A percentile compares a stretch with the other conserved stretches of the same genome.
phyloP scores from a whole-genome alignment of 2,888 invertebrate genomes.

The Tryphoninae sp. region DNA sequence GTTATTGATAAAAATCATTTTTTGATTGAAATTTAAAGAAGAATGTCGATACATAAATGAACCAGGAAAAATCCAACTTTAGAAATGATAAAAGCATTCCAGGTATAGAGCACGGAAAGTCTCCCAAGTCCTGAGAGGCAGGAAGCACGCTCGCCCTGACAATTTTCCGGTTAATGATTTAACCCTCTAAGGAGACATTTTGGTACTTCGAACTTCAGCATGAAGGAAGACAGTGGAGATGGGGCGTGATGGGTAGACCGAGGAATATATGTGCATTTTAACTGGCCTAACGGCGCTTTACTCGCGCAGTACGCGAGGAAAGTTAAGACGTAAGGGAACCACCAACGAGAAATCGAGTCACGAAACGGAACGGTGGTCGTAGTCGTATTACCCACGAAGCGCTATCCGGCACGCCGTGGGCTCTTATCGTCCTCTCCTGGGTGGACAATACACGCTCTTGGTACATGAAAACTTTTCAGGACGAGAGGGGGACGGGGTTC shows the following conservation, averaged over 20 bases:
- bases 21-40: not conserved
- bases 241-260: conserved; percentile 11
- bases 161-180: conserved; percentile 49
- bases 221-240: conserved; percentile 9
- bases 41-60: not conserved
- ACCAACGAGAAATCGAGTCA: conserved; percentile 51
- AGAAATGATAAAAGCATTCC: not conserved
- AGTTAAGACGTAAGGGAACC: conserved; percentile 41
- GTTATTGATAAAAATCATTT: not conserved
- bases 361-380: conserved; percentile 32
- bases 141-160: not conserved
- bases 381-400: conserved; percentile 12
- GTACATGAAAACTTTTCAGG: conserved; percentile 37
- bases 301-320: conserved; percentile 29
- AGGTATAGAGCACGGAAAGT: conserved; percentile 14
- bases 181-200: conserved; percentile 41
- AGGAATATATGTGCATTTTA: conserved; percentile 55
- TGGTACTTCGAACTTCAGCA: conserved; percentile 34
- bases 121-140: not conserved
- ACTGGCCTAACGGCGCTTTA: conserved; percentile 43
- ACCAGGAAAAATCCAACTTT: conserved; percentile 13
- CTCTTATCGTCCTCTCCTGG: conserved; percentile 40
- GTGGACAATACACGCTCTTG: conserved; percentile 28
- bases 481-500: not conserved
- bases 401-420: conserved; percentile 3